Evolutionary conservation across 1,140 invertebrate species (phyloP), one percentile per base, ranked within the genome.

Genomic region (Anastatus disparis): DNA sequence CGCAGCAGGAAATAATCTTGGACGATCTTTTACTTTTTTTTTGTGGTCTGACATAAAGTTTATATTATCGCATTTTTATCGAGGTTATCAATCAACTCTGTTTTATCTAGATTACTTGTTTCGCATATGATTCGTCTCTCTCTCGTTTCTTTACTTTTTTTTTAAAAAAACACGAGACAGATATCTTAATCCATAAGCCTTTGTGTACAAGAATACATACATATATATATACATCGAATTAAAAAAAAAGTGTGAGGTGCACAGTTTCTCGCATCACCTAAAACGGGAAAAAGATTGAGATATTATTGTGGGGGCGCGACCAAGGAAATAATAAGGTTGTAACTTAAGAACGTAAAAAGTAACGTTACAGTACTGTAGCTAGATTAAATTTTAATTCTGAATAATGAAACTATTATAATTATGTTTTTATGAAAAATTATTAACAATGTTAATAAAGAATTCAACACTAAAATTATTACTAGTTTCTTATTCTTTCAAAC

Each of bases 141-240:
- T 77, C 64, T 75, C 31, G 73, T 74, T 70, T 76, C 73, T 2
- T 27, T 15, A 24, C 46, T 9, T 46, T 7, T 42, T 29, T n/a
- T 9, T n/a, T n/a, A n/a, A n/a, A n/a, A n/a, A n/a, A n/a, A 53
- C 20, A 31, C 15, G 24, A n/a, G 62, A 64, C 73, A 75, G 81
- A 82, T 82, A 81, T 80, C 78, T 83, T 75, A 82, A 82, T 83
- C 77, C 79, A 76, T 77, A 67, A 58, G 24, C 26, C n/a, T 13
- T 26, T 7, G n/a, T n/a, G n/a, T n/a, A n/a, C n/a, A n/a, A n/a
- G n/a, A n/a, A n/a, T n/a, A n/a, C n/a, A n/a, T n/a, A n/a, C n/a
- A n/a, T n/a, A n/a, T n/a, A n/a, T n/a, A n/a, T n/a, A n/a, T n/a
- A n/a, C 59, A 64, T 70, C 52, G 61, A 70, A 56, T 64, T 46